Base-by-base conservation (phyloP, 2,888 invertebrate genomes). In the Agonopterix arenella region DNA sequence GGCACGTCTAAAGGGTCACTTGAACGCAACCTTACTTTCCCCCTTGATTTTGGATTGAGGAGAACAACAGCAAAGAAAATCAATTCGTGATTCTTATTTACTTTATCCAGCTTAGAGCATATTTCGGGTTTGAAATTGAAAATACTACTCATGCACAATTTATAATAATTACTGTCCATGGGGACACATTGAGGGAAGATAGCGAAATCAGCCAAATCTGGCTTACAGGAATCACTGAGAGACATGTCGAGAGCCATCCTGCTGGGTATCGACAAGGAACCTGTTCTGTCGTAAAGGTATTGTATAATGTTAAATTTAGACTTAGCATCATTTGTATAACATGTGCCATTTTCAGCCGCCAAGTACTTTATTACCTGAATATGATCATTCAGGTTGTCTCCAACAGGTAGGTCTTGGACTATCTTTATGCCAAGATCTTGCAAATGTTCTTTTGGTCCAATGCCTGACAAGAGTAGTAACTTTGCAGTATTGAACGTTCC, bases 401-500 rank as follows among this genome's bases (percentile, higher is more conserved):
- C 85, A 0, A 85, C 82, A 0, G 85, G 81, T 42, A 83, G 57
- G 47, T 84, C 76, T 50, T 66, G 52, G 0, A 75, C 56, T 0
- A 78, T 59, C 0, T 70, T 56, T 36, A 85, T 73, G 0, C 60
- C 69, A 4, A 80, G 44, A 0, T 68, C 52, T 2, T 68, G 48
- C 16, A 85, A 62, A 50, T 74, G 70, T 0, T 70, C 52, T 48
- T 66, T 70, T 0, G 83, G 82, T 0, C 85, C 85, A 9, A 86
- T 62, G 1, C 85, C 85, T 0, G 85, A 85, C 0, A 84, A 62
- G 49, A 83, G 60, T 44, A 86, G 51, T n/a, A 85, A 52, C 59
- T 86, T 84, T 0, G 85, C 67, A n/a, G 82, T 75, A 53, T 84
- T 85, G 46, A 80, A 84, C 0, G 82, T 72, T 0, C 85, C 85